A percentile compares a stretch with the other conserved stretches of the same genome.
Conservation (phyloP, 2,888 invertebrate genomes). For the Phyllotreta striolata region DNA sequence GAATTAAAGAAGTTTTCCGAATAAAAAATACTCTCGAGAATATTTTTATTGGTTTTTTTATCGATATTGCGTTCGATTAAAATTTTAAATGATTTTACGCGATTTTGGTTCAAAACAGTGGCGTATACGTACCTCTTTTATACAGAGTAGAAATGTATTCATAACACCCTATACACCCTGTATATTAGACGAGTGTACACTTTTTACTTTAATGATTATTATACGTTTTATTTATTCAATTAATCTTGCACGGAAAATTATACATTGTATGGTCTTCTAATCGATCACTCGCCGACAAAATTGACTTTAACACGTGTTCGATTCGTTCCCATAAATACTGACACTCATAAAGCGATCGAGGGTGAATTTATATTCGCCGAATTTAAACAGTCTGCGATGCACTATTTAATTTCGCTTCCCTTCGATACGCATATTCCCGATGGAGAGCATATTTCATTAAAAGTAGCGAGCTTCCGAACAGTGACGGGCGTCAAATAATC, state of each 20-base stretch:
- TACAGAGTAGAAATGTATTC: no score
- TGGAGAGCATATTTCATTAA: slow-evolving; percentile 61
- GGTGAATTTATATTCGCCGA: slow-evolving; percentile 49
- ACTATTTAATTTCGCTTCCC: slow-evolving; percentile 57
- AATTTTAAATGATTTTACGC: slow-evolving; percentile 53
- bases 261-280: slow-evolving; percentile 8
- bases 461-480: slow-evolving; percentile 49
- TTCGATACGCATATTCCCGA: slow-evolving; percentile 52
- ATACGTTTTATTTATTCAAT: slow-evolving; percentile 1
- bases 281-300: slow-evolving; percentile 43
- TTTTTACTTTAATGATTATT: background rate
- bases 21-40: slow-evolving; percentile 46
- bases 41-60: slow-evolving; percentile 47
- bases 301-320: slow-evolving; percentile 51
- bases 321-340: slow-evolving; percentile 51
- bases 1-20: slow-evolving; percentile 45
- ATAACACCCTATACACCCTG: no score
- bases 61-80: slow-evolving; percentile 50
- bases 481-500: slow-evolving; percentile 61
- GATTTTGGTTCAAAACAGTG: no score
- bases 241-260: no score
- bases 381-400: slow-evolving; percentile 48
- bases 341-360: slow-evolving; percentile 52
- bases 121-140: no score
- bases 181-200: no score